Percentiles rank a stretch among this genome's conserved stretches.
Evolutionary conservation across 1,140 invertebrate species (phyloP).

Genomic region (Caenorhabditis tropicalis): DNA sequence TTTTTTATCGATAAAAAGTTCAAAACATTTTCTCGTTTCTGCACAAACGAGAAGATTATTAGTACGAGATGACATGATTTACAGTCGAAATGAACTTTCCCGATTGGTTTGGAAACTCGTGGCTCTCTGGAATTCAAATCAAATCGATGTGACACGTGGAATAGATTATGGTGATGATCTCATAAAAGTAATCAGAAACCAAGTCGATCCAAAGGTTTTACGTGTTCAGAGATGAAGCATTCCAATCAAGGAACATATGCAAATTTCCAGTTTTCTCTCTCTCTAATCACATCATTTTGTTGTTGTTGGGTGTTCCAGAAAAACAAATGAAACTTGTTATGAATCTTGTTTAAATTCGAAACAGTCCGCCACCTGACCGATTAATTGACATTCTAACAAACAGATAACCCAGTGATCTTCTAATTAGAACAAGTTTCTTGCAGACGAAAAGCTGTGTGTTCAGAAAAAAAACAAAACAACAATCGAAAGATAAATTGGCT

Average conservation of each 20-base stretch:
- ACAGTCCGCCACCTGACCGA: constrained; percentile 30
- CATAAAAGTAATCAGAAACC: too few relatives aligned
- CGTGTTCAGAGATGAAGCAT: too few relatives aligned
- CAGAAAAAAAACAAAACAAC: constrained; percentile 6
- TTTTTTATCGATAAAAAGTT: background rate
- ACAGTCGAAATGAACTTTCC: background rate
- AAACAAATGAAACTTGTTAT: background rate
- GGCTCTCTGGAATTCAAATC: too few relatives aligned
- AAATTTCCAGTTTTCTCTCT: background rate
- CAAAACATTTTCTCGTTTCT: background rate
- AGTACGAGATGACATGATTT: background rate
- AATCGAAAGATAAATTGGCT: background rate
- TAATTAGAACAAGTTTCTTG: background rate
- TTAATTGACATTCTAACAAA: background rate
- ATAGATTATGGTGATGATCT: too few relatives aligned
- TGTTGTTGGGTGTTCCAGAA: background rate
- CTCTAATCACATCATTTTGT: background rate
- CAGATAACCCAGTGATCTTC: constrained; percentile 28
- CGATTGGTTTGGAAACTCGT: too few relatives aligned
- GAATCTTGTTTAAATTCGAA: background rate
- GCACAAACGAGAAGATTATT: background rate
- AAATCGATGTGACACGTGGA: too few relatives aligned
- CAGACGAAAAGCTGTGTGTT: background rate
- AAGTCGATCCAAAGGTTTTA: too few relatives aligned
- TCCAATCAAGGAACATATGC: background rate